These are phyloP conservation scores for Heliconius himera DNA, from an alignment of 1,140 invertebrate genomes.

Conservation along the genomic window DNA sequence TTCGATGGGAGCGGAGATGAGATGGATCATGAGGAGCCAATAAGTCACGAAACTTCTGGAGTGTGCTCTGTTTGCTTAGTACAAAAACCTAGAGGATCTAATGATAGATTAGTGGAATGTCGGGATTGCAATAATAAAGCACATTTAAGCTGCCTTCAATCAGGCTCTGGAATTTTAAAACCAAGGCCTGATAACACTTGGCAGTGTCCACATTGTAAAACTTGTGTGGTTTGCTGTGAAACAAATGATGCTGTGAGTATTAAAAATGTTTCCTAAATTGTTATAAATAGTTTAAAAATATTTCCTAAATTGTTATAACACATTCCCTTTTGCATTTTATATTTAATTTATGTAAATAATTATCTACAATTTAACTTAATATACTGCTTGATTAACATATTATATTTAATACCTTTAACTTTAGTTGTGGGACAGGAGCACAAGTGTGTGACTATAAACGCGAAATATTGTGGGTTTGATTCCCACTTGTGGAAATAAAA, in stretches of 20 bases:
- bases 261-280: constrained; percentile 14
- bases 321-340: neutral
- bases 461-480: no score
- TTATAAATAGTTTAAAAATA: neutral
- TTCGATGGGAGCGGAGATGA: constrained; percentile 79
- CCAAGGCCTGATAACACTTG: constrained; percentile 85
- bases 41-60: constrained; percentile 66
- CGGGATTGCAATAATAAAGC: constrained; percentile 90
- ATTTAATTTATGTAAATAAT: constrained; percentile 9
- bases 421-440: no score
- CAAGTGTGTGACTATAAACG: no score
- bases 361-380: neutral
- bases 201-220: constrained; percentile 89
- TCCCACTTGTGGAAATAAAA: no score
- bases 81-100: constrained; percentile 82
- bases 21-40: constrained; percentile 63
- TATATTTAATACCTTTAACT: constrained; percentile 72
- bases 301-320: neutral
- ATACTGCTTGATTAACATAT: neutral
- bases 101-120: constrained; percentile 88
- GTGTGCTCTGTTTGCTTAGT: constrained; percentile 83
- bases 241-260: constrained; percentile 86
- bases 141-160: constrained; percentile 86
- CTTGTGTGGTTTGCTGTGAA: constrained; percentile 86
- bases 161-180: constrained; percentile 84